Percentiles rank a stretch among this genome's conserved stretches.
phyloP scores from a whole-genome alignment of 2,797 vertebrate genomes.

The Cuniculus paca region DNA sequence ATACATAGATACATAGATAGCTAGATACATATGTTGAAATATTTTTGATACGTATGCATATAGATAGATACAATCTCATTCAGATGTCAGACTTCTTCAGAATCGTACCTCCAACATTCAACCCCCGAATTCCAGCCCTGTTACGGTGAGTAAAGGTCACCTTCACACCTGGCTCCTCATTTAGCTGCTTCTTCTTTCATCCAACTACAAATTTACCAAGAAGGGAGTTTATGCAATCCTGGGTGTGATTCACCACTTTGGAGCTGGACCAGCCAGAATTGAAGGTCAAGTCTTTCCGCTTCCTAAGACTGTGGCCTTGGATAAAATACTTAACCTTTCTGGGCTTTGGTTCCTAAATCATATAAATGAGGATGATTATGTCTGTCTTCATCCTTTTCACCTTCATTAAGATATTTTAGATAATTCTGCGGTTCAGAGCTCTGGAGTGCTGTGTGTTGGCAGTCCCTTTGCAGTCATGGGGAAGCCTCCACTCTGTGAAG shows the following conservation, averaged over 20 bases:
- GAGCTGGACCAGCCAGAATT: not conserved
- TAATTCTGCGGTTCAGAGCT: not conserved
- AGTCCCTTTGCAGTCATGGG: not conserved
- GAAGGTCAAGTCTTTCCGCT: not conserved
- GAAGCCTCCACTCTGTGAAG: not conserved
- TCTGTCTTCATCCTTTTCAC: not conserved
- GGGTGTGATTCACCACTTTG: not conserved
- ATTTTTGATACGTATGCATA: not conserved
- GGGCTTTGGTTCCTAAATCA: not conserved
- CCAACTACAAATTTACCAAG: not conserved
- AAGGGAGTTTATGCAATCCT: not conserved
- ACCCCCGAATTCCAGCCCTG: not conserved
- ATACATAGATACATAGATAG: no score
- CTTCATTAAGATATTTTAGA: not conserved
- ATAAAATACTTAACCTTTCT: not conserved
- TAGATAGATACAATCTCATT: not conserved
- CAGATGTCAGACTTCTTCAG: not conserved
- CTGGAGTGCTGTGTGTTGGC: not conserved
- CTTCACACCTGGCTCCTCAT: not conserved
- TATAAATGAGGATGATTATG: not conserved
- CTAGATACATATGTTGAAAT: not conserved
- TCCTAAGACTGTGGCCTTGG: not conserved
- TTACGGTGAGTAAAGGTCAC: not conserved
- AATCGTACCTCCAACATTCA: not conserved
- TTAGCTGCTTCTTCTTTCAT: not conserved